Conservation (phyloP, 2,113 vertebrate species). For the Prinia subflava region DNA sequence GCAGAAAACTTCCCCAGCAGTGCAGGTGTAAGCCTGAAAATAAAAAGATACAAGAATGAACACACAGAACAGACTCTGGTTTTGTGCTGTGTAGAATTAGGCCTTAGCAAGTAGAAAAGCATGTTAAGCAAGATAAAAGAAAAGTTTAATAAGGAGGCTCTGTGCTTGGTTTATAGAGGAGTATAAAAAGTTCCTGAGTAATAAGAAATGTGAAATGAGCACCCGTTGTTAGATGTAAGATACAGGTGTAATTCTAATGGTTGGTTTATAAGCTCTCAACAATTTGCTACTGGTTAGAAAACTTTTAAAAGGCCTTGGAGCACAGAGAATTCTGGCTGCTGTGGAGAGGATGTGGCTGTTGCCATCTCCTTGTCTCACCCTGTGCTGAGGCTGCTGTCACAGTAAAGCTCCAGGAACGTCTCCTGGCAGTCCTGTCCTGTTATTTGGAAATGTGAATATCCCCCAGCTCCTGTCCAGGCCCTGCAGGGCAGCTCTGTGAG, state of each 20-base stretch:
- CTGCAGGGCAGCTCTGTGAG: neutral
- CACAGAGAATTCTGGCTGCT: neutral
- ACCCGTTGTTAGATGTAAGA: neutral
- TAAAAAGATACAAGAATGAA: neutral
- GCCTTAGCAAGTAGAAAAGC: neutral
- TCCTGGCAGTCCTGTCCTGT: neutral
- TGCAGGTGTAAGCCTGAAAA: neutral
- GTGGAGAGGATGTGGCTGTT: neutral
- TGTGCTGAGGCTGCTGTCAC: neutral
- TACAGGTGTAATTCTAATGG: neutral
- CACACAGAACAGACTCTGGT: neutral
- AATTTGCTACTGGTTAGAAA: neutral
- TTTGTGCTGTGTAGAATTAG: no score
- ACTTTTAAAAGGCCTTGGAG: neutral
- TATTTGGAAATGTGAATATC: neutral
- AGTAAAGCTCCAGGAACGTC: neutral
- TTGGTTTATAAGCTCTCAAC: neutral
- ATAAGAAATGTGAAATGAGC: neutral
- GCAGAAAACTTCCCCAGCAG: neutral
- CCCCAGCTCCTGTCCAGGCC: neutral
- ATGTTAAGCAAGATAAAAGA: neutral
- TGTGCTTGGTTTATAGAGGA: neutral
- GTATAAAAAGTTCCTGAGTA: neutral
- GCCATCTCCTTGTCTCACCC: neutral
- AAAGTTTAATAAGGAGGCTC: neutral